phyloP scores from a whole-genome alignment of 2,797 vertebrate genomes.

The Taenioides sp. region DNA sequence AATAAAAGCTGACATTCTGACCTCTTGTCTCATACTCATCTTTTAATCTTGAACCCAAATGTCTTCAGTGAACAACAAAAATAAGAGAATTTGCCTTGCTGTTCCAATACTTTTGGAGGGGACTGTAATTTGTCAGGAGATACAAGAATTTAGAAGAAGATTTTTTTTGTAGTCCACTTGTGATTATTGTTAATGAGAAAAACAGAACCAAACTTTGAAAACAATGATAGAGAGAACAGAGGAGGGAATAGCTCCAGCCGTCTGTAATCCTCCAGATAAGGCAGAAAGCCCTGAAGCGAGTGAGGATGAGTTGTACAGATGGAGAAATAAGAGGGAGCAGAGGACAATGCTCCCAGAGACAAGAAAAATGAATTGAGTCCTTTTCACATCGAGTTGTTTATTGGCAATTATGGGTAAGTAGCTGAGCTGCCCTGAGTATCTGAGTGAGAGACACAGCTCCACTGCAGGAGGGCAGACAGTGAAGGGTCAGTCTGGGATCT shows the following conservation, averaged over 20 bases:
- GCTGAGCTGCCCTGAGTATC: conserved; percentile 47
- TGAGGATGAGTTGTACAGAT: conserved; percentile 39
- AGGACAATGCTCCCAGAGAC: conserved; percentile 37
- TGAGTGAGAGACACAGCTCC: conserved; percentile 51
- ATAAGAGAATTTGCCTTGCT: no score
- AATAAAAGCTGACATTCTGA: no score
- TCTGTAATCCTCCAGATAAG: conserved; percentile 47
- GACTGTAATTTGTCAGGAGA: no score
- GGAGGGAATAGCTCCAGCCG: conserved; percentile 8
- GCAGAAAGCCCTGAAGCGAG: conserved; percentile 38
- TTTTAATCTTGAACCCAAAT: no score
- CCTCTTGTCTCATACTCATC: no score
- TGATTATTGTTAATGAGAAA: not conserved
- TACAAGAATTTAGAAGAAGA: no score
- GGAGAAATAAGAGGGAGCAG: conserved; percentile 31
- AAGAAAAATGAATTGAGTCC: conserved; percentile 53
- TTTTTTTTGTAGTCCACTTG: no score
- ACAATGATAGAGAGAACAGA: conserved; percentile 1
- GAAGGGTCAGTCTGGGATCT: conserved; percentile 26
- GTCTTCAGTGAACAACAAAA: no score
- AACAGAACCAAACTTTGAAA: conserved; percentile 24
- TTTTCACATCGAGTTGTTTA: conserved; percentile 60
- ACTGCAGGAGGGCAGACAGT: conserved; percentile 44
- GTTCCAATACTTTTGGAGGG: no score
- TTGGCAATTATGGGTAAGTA: conserved; percentile 70